Base-by-base conservation (phyloP, 2,797 vertebrate genomes). In the Oreonectes daqikongensis region DNA sequence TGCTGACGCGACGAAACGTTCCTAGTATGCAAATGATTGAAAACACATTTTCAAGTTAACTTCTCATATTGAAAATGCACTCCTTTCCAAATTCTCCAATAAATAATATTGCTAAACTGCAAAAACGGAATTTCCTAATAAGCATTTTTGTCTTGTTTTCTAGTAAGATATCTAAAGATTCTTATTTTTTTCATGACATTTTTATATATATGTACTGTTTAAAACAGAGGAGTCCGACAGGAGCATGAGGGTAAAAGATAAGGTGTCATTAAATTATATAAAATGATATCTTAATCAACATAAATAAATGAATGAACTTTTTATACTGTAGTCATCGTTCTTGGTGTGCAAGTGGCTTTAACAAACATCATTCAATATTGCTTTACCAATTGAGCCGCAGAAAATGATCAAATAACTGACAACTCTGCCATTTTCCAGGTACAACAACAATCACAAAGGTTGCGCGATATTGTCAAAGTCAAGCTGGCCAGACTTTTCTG, bases 1-100 rank as follows among this genome's bases (percentile, higher is more conserved):
- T 57, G 69, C 69, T 78, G 69, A 78, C 40, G 40, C 28, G 6
- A 59, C 32, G 50, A 53, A 63, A 61, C 30, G 40, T 63, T 38
- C 28, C n/a, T 26, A 44, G 38, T 44, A 32, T 59, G 63, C 50
- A 75, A 42, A 67, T 30, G 2, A 17, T 17, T 20, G 5, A 53
- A 70, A 66, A 75, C 38, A 75, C 12, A 67, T 28, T 22, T 24
- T 52, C 42, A 8, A 32, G 42, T 24, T 7, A 32, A 60, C 10
- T 5, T 42, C 20, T 42, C 11, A 9, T 4, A 24, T 5, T 52
- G 14, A 50, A 18, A 24, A 28, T 14, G 12, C 4, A 8, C 10
- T 50, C 1, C 46, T 72, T 63, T 50, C 8, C 17, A 2, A 61
- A 24, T 38, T n/a, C 2, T 61, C 14, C 32, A 8, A 8, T 50